These are phyloP conservation scores for Sebastes itinus DNA, from an alignment of 2,797 vertebrate species.

Conservation along the genomic window DNA sequence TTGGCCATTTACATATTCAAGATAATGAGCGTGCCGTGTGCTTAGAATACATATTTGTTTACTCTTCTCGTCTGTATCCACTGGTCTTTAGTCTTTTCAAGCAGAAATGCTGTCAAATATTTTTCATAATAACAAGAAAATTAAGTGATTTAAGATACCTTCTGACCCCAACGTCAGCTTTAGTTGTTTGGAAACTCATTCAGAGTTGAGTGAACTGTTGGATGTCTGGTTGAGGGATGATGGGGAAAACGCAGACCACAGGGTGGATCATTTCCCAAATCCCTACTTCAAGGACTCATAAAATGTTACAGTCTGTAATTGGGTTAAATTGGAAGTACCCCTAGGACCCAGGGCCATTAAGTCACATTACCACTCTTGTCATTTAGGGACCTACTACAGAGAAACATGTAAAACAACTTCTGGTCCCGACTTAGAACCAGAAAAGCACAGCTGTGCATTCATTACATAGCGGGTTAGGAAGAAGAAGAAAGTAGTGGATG, in stretches of 20 bases:
- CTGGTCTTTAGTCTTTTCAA: not conserved
- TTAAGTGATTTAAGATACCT: not conserved
- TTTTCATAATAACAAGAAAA: not conserved
- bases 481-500: not conserved
- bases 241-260: not conserved
- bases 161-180: not conserved
- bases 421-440: not conserved
- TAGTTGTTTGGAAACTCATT: conserved; percentile 4
- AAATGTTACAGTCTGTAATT: conserved; percentile 51
- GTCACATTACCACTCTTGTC: conserved; percentile 36
- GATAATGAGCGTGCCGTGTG: not conserved
- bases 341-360: conserved; percentile 28
- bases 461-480: not conserved
- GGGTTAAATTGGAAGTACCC: conserved; percentile 40
- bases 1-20: conserved; percentile 14
- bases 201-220: conserved; percentile 7
- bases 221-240: not conserved
- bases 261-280: conserved; percentile 31
- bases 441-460: not conserved
- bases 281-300: conserved; percentile 42
- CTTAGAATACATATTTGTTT: not conserved
- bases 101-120: not conserved
- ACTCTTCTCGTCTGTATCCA: not conserved
- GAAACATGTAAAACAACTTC: conserved; percentile 7
- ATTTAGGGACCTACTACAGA: conserved; percentile 24